Conservation (phyloP, 2,888 invertebrate genomes). For the Leptarthrus brevirostris region DNA sequence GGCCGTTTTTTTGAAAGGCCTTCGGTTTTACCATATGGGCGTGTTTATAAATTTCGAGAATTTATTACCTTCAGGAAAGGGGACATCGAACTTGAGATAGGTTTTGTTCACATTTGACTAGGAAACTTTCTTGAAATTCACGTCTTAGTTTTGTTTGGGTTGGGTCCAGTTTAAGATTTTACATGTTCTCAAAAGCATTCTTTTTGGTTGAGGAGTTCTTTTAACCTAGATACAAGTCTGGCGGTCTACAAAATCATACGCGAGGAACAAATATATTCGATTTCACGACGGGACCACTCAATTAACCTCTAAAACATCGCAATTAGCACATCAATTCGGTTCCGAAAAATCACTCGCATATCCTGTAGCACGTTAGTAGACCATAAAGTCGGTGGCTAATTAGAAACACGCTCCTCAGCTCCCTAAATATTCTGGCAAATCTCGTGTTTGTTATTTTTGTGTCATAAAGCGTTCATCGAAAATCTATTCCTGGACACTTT, state of each 20-base stretch:
- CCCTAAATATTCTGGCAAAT: neutral
- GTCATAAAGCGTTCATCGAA: slow-evolving; percentile 22
- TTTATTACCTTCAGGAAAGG: neutral
- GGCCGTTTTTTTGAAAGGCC: too few relatives aligned
- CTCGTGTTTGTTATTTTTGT: slow-evolving; percentile 26
- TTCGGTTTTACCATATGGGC: neutral
- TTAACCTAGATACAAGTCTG: too few relatives aligned
- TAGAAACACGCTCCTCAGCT: slow-evolving; percentile 8
- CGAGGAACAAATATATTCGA: too few relatives aligned
- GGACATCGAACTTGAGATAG: too few relatives aligned
- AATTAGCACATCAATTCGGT: neutral
- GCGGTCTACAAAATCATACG: too few relatives aligned
- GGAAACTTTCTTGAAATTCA: too few relatives aligned
- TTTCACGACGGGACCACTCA: too few relatives aligned
- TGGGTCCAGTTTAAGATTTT: too few relatives aligned
- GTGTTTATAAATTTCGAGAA: neutral
- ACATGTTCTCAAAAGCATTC: too few relatives aligned
- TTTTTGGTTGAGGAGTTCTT: too few relatives aligned
- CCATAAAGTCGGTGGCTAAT: slow-evolving; percentile 24
- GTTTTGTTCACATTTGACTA: too few relatives aligned
- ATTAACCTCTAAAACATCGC: neutral
- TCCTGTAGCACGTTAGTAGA: slow-evolving; percentile 14
- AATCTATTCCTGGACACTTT: slow-evolving; percentile 31
- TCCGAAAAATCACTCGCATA: neutral
- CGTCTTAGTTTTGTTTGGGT: too few relatives aligned